These are phyloP conservation scores for Atethmia centrago DNA, from an alignment of 2,888 invertebrate species.

Conservation along the genomic window DNA sequence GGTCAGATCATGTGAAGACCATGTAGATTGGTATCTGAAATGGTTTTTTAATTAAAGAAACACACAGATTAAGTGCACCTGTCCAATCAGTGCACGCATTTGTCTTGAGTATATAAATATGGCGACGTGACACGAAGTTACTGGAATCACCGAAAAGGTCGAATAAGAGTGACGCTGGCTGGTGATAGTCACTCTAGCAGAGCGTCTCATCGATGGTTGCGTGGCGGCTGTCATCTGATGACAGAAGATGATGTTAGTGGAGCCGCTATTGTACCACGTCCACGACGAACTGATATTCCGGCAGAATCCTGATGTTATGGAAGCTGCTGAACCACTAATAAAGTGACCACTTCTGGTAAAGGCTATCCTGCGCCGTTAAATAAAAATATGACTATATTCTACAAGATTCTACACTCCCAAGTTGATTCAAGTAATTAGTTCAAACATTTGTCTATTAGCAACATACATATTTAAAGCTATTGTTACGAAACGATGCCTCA, in stretches of 20 bases:
- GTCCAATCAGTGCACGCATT: no score
- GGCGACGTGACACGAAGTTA: not conserved
- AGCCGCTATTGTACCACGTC: not conserved
- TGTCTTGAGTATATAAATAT: no score
- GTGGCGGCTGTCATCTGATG: not conserved
- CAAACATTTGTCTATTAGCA: conserved; percentile 80
- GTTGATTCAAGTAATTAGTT: conserved; percentile 79
- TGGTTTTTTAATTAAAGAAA: no score
- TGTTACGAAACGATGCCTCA: conserved; percentile 71
- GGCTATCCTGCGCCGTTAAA: not conserved
- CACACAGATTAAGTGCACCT: no score
- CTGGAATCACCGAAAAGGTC: not conserved
- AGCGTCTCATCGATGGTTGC: not conserved
- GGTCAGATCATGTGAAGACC: no score
- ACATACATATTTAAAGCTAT: conserved; percentile 82
- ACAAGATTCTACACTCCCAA: conserved; percentile 33
- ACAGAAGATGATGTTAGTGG: not conserved
- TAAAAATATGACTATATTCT: not conserved
- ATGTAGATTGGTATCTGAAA: no score
- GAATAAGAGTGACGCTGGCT: not conserved
- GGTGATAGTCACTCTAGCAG: not conserved
- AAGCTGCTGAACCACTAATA: not conserved
- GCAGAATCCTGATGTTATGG: not conserved
- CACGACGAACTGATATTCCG: not conserved
- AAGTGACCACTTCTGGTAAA: not conserved